These are phyloP conservation scores for Gymnorhina tibicen DNA, from an alignment of 2,113 vertebrate genomes.

Conservation along the genomic window DNA sequence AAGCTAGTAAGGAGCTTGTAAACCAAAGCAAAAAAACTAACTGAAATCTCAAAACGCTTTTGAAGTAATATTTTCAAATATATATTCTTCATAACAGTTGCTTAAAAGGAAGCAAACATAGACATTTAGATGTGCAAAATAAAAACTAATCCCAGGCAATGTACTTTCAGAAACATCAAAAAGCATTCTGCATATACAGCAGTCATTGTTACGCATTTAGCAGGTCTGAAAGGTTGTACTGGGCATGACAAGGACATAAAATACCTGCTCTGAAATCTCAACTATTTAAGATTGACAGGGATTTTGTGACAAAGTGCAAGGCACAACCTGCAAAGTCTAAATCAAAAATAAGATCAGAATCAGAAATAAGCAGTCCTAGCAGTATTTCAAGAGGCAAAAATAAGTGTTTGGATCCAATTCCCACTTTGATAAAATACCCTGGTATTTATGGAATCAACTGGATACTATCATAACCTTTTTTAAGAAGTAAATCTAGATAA, in stretches of 20 bases:
- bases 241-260: background rate
- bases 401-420: background rate
- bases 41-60: background rate
- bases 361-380: background rate
- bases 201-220: background rate
- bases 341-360: background rate
- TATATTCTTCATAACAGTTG: background rate
- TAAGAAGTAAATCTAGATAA: background rate
- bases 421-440: background rate
- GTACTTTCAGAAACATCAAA: background rate
- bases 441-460: background rate
- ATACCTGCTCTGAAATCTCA: background rate
- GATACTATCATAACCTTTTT: background rate
- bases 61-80: background rate
- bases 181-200: background rate
- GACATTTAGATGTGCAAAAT: background rate
- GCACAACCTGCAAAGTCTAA: background rate
- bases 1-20: background rate
- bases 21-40: background rate
- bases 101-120: background rate
- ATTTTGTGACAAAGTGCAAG: slow-evolving; percentile 4
- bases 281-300: background rate
- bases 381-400: background rate
- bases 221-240: background rate
- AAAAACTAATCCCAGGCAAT: background rate